phyloP scores from a whole-genome alignment of 1,140 invertebrate species.

The Bombus superbus region DNA sequence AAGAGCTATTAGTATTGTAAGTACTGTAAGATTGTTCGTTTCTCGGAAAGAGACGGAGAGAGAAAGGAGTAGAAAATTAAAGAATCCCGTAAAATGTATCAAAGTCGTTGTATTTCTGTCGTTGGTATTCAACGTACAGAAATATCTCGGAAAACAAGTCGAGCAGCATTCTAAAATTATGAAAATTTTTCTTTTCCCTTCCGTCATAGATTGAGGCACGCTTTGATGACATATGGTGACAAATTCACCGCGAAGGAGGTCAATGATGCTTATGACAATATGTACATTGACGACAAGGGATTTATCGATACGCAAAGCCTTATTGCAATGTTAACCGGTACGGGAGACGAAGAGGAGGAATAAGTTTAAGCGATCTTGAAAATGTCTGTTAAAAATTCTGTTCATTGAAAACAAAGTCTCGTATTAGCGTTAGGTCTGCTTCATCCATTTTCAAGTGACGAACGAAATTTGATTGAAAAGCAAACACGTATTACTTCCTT shows the following conservation, averaged over 20 bases:
- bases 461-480: conserved; percentile 6
- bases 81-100: background rate
- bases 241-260: conserved; percentile 97
- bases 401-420: conserved; percentile 58
- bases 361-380: conserved; percentile 55
- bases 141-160: background rate
- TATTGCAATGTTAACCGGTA: conserved; percentile 93
- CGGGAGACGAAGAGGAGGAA: conserved; percentile 89
- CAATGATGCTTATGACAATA: conserved; percentile 97
- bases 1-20: background rate
- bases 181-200: conserved; percentile 30
- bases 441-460: conserved; percentile 39
- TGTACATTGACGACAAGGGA: conserved; percentile 96
- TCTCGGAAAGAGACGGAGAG: background rate
- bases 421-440: conserved; percentile 38
- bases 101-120: background rate
- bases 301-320: conserved; percentile 95
- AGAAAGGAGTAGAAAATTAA: background rate
- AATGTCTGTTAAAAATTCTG: conserved; percentile 47
- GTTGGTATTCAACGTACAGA: no score
- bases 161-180: background rate
- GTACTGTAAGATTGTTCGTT: background rate
- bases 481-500: background rate
- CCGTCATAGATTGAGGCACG: conserved; percentile 91
- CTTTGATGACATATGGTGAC: conserved; percentile 97